Evolutionary conservation across 2,113 vertebrate genomes (phyloP).

Genomic region (Perca schrenkii): DNA sequence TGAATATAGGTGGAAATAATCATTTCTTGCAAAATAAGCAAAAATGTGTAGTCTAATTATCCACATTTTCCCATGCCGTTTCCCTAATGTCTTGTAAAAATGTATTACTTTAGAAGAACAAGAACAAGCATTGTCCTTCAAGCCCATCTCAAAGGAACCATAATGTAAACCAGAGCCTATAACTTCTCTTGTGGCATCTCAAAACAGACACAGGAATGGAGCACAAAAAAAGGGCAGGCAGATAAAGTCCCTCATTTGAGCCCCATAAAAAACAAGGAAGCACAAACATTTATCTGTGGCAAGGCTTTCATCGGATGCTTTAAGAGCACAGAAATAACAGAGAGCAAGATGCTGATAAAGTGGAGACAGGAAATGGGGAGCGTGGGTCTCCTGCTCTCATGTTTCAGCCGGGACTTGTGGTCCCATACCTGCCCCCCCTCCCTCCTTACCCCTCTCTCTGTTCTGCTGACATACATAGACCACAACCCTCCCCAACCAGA

Average conservation of each 20-base stretch:
- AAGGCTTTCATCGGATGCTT: conserved; percentile 81
- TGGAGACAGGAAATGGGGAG: conserved; percentile 82
- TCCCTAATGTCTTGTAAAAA: conserved; percentile 56
- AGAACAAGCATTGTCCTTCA: conserved; percentile 75
- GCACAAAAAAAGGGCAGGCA: conserved; percentile 13
- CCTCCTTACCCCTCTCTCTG: conserved; percentile 21
- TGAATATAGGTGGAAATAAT: conserved; percentile 38
- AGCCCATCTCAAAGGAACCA: conserved; percentile 68
- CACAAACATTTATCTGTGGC: conserved; percentile 84
- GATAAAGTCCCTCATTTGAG: conserved; percentile 81
- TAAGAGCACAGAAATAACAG: conserved; percentile 77
- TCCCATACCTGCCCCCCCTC: conserved; percentile 24
- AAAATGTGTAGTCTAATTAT: conserved; percentile 9
- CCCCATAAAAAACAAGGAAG: conserved; percentile 80
- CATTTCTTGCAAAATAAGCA: conserved; percentile 41
- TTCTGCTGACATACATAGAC: conserved; percentile 79
- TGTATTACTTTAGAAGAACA: conserved; percentile 67
- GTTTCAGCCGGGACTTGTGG: conserved; percentile 74
- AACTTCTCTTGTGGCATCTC: conserved; percentile 81
- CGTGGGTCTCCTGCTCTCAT: conserved; percentile 75
- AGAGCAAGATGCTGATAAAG: conserved; percentile 82
- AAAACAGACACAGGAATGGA: conserved; percentile 74
- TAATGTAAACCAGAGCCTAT: conserved; percentile 85
- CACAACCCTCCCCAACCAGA: conserved; percentile 71
- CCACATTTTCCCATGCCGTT: background rate